Conservation (phyloP, 2,797 vertebrate species). For the Channallabes apus region DNA sequence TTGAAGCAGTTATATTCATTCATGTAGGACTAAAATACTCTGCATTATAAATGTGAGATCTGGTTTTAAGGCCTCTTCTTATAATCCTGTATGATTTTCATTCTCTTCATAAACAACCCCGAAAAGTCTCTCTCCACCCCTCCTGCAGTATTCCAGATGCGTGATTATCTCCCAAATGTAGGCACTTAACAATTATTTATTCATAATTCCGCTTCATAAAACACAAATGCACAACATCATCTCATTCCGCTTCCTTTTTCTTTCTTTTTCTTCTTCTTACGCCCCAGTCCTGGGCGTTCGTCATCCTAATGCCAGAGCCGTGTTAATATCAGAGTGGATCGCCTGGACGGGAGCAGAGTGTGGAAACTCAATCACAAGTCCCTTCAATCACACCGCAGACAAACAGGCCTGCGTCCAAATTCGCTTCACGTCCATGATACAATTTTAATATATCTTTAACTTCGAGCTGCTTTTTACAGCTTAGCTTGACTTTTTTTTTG, state of each 20-base stretch:
- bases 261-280: conserved; percentile 56
- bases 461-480: conserved; percentile 71
- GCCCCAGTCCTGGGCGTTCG: conserved; percentile 80
- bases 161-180: conserved; percentile 77
- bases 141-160: conserved; percentile 52
- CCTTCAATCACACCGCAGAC: conserved; percentile 87
- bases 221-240: conserved; percentile 93
- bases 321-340: conserved; percentile 93
- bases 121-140: conserved; percentile 73
- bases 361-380: conserved; percentile 95
- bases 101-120: conserved; percentile 51
- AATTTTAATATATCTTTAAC: conserved; percentile 88
- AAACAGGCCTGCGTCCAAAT: conserved; percentile 86
- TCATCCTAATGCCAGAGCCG: conserved; percentile 90
- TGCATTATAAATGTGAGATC: not conserved
- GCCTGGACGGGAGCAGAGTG: conserved; percentile 83
- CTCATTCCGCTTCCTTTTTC: conserved; percentile 87
- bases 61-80: not conserved
- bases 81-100: not conserved
- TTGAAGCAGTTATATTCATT: not conserved
- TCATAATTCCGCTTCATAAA: conserved; percentile 82
- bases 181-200: conserved; percentile 90
- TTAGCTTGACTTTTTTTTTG: not conserved
- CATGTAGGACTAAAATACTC: not conserved
- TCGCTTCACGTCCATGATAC: conserved; percentile 86